Percentiles rank a stretch among this genome's conserved stretches.
Evolutionary conservation across 2,888 invertebrate species (phyloP).

Genomic region (Lordiphosa andalusiaca): DNA sequence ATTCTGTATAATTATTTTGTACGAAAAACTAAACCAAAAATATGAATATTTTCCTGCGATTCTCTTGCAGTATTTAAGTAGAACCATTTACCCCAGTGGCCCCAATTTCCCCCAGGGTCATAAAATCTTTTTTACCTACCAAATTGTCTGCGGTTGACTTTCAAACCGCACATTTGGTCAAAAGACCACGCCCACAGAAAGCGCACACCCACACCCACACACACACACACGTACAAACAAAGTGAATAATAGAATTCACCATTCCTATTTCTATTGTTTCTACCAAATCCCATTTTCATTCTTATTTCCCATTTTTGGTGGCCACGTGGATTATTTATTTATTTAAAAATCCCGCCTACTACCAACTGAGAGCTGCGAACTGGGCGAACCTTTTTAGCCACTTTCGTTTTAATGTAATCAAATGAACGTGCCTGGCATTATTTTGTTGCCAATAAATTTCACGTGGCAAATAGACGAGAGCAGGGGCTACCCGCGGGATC

Average conservation of each 20-base stretch:
- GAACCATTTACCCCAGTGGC: too few species aligned
- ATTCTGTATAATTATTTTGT: too few species aligned
- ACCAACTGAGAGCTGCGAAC: background rate
- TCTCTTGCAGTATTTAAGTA: too few species aligned
- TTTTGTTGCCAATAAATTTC: conserved; percentile 74
- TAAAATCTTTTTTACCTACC: too few species aligned
- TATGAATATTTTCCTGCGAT: too few species aligned
- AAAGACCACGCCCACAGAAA: conserved; percentile 24
- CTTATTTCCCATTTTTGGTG: conserved; percentile 6
- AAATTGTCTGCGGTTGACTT: too few species aligned
- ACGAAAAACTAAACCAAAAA: too few species aligned
- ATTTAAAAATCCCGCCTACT: conserved; percentile 60
- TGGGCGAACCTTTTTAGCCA: conserved; percentile 72
- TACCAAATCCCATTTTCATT: background rate
- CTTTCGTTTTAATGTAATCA: conserved; percentile 76
- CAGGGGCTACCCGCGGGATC: conserved; percentile 40
- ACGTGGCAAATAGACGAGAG: conserved; percentile 63
- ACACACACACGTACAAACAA: conserved; percentile 11
- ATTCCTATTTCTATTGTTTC: conserved; percentile 11
- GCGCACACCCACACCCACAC: conserved; percentile 24
- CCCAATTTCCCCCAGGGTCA: too few species aligned
- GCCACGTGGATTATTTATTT: conserved; percentile 66
- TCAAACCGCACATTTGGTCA: too few species aligned
- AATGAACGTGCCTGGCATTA: conserved; percentile 78
- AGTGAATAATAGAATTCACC: conserved; percentile 23